Percentiles rank a stretch among this genome's conserved stretches.
Conservation (phyloP, 2,888 invertebrate genomes). For the Stratiomys singularior region DNA sequence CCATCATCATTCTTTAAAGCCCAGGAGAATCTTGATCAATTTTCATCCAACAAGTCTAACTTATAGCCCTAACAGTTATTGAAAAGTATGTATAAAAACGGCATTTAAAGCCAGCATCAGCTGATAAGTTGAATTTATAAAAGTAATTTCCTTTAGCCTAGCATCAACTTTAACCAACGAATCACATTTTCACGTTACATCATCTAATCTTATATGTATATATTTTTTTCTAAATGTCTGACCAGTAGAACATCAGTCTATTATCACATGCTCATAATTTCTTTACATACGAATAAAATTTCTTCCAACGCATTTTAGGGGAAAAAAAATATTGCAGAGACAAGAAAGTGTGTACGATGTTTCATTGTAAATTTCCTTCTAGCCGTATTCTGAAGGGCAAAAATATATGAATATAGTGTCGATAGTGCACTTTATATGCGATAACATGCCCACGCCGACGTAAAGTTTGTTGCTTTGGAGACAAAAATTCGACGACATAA, state of each 20-base stretch:
- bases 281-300: neutral
- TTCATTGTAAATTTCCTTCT: too few relatives aligned
- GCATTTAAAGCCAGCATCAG: neutral
- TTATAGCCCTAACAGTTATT: too few relatives aligned
- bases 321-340: neutral
- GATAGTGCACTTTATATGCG: neutral
- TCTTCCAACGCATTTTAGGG: neutral
- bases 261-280: conserved; percentile 1
- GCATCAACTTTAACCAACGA: neutral
- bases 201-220: neutral
- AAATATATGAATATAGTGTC: neutral
- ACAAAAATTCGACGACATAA: neutral
- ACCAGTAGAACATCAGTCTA: neutral
- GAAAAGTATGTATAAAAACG: too few relatives aligned
- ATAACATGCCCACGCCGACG: neutral
- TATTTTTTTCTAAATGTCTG: neutral
- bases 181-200: conserved; percentile 3
- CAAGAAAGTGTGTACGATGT: too few relatives aligned
- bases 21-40: too few relatives aligned
- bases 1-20: too few relatives aligned
- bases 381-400: neutral
- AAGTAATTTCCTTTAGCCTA: too few relatives aligned
- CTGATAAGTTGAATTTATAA: neutral
- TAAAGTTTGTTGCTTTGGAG: neutral
- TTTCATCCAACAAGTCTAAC: too few relatives aligned